Evolutionary conservation across 2,888 invertebrate species (phyloP), one percentile per base, ranked within the genome.

Genomic region (Chaetoderma sp.): DNA sequence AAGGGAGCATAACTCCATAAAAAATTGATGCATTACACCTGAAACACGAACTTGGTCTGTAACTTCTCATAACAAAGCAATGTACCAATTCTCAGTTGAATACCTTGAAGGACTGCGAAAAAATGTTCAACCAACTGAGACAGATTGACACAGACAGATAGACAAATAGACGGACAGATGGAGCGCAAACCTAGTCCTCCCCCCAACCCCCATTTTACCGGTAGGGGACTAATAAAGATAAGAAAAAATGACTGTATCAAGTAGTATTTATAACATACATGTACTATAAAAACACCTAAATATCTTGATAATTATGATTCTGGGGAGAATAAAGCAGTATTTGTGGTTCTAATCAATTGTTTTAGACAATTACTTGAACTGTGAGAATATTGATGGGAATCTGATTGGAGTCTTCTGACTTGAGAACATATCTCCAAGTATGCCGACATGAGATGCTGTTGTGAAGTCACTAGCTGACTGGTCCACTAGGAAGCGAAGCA

Each of bases 321-420:
- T 13, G 8, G 10, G 10, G 47, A 13, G 47, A 13, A 47, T 47
- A 8, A 47, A 8, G 10, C 8, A 13, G 13, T 47, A 8, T 13
- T 47, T 8, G 21, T 47, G 47, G 8, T 47, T 13, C 21, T 13
- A 8, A 8, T 13, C 21, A 47, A 8, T 8, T 13, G 8, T 13
- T 13, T 18, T 8, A 18, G 13, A 25, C 52, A 61, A 49, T 8
- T 42, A 81, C 83, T 80, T 82, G 72, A 81, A 82, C 60, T 81
- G 78, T n/a, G 83, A 79, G 27, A 82, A 57, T 1, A 82, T 68
- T 8, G 75, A 77, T 6, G 77, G 79, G 44, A 82, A 76, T 30
- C 80, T 60, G 6, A 81, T 57, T 1, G 82, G 82, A 16, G 81
- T 83, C 32, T 72, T 75, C 65, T 81, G 81, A 67, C 78, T 79